A percentile compares a stretch with the other conserved stretches of the same genome.
These are phyloP conservation scores for Cossypha heuglini DNA, from an alignment of 2,797 vertebrate species.

Conservation along the genomic window DNA sequence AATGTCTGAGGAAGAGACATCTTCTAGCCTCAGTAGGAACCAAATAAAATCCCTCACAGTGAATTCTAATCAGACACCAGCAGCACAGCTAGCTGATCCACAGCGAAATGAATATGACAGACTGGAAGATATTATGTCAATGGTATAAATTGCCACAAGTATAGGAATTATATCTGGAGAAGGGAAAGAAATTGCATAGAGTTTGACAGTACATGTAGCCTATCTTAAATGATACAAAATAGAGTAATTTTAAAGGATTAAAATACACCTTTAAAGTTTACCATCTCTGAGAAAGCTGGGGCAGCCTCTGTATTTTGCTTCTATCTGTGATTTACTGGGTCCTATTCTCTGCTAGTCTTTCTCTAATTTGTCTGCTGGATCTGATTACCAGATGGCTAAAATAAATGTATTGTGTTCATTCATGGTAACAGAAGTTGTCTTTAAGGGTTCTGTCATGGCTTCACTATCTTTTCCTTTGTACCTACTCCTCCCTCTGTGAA, in stretches of 20 bases:
- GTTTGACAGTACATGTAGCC: neutral
- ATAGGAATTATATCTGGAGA: neutral
- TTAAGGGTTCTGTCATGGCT: conserved; percentile 3
- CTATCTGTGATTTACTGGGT: conserved; percentile 12
- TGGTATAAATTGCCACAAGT: conserved; percentile 14
- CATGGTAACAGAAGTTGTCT: conserved; percentile 46
- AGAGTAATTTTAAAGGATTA: conserved; percentile 8
- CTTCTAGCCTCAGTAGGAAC: neutral
- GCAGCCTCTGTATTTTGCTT: neutral
- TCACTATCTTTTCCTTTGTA: conserved; percentile 23
- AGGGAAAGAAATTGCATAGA: neutral
- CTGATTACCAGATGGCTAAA: conserved; percentile 62
- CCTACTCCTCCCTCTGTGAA: conserved; percentile 18
- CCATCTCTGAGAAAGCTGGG: neutral
- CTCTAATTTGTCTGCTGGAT: conserved; percentile 33
- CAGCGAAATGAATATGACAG: neutral
- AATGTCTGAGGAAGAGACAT: neutral
- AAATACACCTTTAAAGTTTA: conserved; percentile 17
- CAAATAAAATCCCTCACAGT: conserved; percentile 13
- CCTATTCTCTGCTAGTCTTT: neutral
- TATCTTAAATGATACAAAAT: neutral
- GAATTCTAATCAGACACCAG: conserved; percentile 37
- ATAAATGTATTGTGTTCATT: conserved; percentile 38
- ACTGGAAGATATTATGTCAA: conserved; percentile 10
- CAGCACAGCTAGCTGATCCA: conserved; percentile 30